Evolutionary conservation across 2,797 vertebrate species (phyloP).

Genomic region (Cryptoblepharus egeriae): DNA sequence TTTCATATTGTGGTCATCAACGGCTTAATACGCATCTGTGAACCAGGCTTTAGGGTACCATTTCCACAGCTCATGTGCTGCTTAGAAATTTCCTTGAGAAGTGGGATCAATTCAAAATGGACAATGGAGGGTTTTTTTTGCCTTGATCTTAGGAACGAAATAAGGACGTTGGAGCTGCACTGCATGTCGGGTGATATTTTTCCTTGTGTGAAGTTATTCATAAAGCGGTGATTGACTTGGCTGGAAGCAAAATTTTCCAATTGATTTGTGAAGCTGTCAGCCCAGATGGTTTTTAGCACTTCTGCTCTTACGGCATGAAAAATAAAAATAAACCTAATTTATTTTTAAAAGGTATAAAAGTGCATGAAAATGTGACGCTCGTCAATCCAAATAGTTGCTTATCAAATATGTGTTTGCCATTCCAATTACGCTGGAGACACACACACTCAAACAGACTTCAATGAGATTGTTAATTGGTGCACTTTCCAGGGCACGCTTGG

Average conservation of each 20-base stretch:
- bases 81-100: not conserved
- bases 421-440: conserved; percentile 50
- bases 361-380: conserved; percentile 12
- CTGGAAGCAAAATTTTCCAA: conserved; percentile 5
- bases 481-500: conserved; percentile 44
- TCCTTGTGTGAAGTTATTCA: conserved; percentile 6
- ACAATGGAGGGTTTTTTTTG: conserved; percentile 1
- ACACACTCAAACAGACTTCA: conserved; percentile 55
- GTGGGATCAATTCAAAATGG: not conserved
- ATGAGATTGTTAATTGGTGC: conserved; percentile 55
- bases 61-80: not conserved
- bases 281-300: conserved; percentile 16
- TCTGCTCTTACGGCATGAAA: not conserved
- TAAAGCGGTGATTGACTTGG: conserved; percentile 15
- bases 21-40: not conserved
- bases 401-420: conserved; percentile 50
- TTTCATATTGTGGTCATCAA: not conserved
- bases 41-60: not conserved
- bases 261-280: conserved; percentile 20
- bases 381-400: conserved; percentile 40
- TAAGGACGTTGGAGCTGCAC: not conserved
- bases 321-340: conserved; percentile 21
- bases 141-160: not conserved
- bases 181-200: conserved; percentile 4
- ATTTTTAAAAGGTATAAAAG: conserved; percentile 25